phyloP scores from a whole-genome alignment of 2,888 invertebrate species.

The Hoplodrina ambigua region DNA sequence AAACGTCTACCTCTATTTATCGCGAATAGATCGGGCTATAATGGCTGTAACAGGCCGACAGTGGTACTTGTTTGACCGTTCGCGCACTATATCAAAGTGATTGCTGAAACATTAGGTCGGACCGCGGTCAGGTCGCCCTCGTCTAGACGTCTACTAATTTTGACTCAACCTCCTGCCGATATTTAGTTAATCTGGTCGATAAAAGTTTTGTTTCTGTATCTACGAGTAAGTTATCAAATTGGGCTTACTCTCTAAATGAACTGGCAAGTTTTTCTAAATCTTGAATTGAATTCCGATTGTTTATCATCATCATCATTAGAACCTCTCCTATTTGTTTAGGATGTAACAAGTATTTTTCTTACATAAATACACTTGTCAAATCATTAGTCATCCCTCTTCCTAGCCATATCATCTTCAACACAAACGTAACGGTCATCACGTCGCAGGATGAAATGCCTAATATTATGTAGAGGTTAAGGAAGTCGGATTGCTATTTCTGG shows the following conservation, averaged over 20 bases:
- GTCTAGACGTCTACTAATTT: conserved; percentile 78
- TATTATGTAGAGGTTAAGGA: conserved; percentile 64
- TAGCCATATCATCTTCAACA: neutral
- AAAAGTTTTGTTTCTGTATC: conserved; percentile 33
- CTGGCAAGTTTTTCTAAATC: neutral
- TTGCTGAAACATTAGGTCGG: conserved; percentile 78
- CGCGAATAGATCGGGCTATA: conserved; percentile 73
- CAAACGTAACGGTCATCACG: conserved; percentile 17
- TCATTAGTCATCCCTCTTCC: neutral
- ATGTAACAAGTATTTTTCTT: neutral
- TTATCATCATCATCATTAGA: neutral
- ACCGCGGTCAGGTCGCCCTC: conserved; percentile 75
- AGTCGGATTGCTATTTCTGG: conserved; percentile 74
- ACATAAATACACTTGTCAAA: neutral
- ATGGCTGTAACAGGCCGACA: conserved; percentile 70
- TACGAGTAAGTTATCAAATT: neutral
- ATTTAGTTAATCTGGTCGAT: conserved; percentile 42
- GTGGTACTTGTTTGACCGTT: conserved; percentile 73
- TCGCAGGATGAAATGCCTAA: conserved; percentile 49
- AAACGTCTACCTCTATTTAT: conserved; percentile 71
- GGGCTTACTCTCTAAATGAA: neutral
- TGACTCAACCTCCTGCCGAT: conserved; percentile 67
- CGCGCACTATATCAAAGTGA: conserved; percentile 79
- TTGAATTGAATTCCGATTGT: neutral
- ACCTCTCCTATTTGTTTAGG: neutral